Evolutionary conservation across 2,888 invertebrate genomes (phyloP).

Genomic region (Drosophila limbata): DNA sequence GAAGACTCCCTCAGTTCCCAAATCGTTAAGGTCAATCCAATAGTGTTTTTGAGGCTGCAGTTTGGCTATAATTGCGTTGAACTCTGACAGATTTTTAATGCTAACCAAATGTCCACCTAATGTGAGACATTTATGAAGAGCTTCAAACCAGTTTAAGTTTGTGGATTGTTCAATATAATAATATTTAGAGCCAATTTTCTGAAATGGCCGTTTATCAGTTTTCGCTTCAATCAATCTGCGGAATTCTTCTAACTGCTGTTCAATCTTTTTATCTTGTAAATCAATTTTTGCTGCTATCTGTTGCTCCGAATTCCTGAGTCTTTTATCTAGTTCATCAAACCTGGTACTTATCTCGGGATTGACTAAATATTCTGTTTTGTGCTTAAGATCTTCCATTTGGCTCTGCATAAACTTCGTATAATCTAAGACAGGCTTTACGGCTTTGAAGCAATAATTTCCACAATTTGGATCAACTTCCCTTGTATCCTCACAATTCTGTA

Average conservation of each 20-base stretch:
- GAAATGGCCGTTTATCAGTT: not conserved
- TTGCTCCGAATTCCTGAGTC: not conserved
- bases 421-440: not conserved
- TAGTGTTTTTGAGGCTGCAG: not conserved
- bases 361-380: not conserved
- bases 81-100: slow-evolving; percentile 2
- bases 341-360: not conserved
- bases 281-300: not conserved
- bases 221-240: not conserved
- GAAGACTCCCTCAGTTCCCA: slow-evolving; percentile 1
- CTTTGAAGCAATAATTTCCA: slow-evolving; percentile 11
- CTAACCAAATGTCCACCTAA: slow-evolving; percentile 8
- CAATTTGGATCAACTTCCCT: not conserved
- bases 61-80: not conserved
- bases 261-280: not conserved
- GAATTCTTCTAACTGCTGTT: not conserved
- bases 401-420: not conserved
- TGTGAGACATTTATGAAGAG: slow-evolving; percentile 3
- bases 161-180: slow-evolving; percentile 11
- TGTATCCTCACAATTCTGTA: slow-evolving; percentile 1
- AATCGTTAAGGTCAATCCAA: slow-evolving; percentile 20
- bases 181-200: slow-evolving; percentile 12
- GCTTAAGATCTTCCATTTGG: not conserved
- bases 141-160: slow-evolving; percentile 2
- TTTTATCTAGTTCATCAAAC: not conserved